Conservation (phyloP, 2,113 vertebrate species). For the Anhinga anhinga region DNA sequence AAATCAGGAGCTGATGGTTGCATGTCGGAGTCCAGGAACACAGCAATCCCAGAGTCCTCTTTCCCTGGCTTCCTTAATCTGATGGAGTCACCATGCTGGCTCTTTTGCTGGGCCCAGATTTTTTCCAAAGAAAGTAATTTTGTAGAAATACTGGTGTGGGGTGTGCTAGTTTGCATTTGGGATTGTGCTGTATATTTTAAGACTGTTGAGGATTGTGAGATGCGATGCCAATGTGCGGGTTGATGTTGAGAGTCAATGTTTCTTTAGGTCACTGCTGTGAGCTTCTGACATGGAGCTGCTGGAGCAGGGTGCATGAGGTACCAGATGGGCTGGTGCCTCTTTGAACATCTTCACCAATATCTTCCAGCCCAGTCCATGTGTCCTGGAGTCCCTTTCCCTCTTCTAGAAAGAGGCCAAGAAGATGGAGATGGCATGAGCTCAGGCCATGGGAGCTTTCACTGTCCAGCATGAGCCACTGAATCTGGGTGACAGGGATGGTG, state of each 20-base stretch:
- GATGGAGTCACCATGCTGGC: background rate
- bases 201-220: background rate
- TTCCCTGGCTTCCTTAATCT: background rate
- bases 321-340: background rate
- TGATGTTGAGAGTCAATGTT: background rate
- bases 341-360: background rate
- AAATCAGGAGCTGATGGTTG: background rate
- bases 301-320: accelerated
- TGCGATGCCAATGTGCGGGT: accelerated
- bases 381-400: background rate
- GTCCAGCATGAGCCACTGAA: background rate
- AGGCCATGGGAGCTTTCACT: background rate
- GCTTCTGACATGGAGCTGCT: background rate
- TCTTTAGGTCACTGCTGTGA: background rate
- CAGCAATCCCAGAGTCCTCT: background rate
- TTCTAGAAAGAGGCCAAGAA: background rate
- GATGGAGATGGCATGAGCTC: background rate
- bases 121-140: background rate
- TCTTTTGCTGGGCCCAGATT: background rate
- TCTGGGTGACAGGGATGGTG: background rate
- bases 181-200: background rate
- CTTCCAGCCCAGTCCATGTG: background rate
- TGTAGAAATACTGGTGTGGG: background rate
- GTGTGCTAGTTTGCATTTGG: background rate
- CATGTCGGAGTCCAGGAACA: background rate